Evolutionary conservation across 2,888 invertebrate species (phyloP), one percentile per base, ranked within the genome.

Genomic region (Agonopterix heracliana): DNA sequence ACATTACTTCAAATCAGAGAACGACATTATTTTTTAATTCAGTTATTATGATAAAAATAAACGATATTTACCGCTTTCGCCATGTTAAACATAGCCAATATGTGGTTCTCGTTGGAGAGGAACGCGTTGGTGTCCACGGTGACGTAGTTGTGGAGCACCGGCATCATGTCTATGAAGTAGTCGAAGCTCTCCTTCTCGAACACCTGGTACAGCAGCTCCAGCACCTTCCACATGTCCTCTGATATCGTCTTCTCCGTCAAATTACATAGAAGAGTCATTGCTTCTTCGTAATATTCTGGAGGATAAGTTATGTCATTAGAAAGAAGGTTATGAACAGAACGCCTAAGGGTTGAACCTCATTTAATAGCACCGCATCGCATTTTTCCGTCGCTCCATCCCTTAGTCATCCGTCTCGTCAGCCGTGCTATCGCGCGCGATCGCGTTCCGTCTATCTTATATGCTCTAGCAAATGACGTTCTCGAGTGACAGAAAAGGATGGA

Each of bases 81-180:
- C 96, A 99, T 98, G 69, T 97, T 96, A 75, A 95, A 97, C 81
- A 98, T 94, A 44, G 96, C 96, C 58, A 97, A 82, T 53, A 99
- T 90, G 59, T 97, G 93, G 74, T 96, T 94, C 66, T 96, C 95
- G 71, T 97, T 95, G 1, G 96, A 94, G 36, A 99, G 89, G 81
- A 99, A 99, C 10, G 96, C 96, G 51, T 94, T 93, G 0, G 98
- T 97, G 75, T 99, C 99, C 2, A 98, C 95, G 0, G 97, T 98
- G 47, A 99, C 93, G 80, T 98, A 99, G 84, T 99, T 98, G 82
- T 99, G 98, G 34, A 99, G 90, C 5, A 97, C 95, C 1, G 99
- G 98, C 98, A 99, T 98, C 95, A 99, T 97, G 69, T 99, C 99
- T 53, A 94, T 93, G 79, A 99, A 99, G 88, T 97, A 98, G 73